Percentiles rank a stretch among this genome's conserved stretches.
phyloP scores from a whole-genome alignment of 2,888 invertebrate species.

The Lepidochrysops patricia region DNA sequence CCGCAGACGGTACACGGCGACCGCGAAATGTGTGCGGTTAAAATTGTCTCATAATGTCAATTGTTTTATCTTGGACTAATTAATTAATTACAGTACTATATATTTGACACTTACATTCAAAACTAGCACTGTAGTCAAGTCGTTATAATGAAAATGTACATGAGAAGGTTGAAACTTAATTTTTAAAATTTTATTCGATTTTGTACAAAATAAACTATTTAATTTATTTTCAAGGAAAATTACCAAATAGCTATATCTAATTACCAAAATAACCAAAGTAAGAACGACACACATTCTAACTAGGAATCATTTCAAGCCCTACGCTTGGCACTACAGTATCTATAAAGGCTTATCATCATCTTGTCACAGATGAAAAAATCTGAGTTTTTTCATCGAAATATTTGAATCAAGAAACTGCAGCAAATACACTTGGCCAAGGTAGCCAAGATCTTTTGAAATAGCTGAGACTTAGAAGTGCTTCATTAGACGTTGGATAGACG shows the following conservation, averaged over 20 bases:
- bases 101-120: not conserved
- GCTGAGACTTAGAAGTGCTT: not conserved
- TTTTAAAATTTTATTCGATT: no score
- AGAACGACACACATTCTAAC: no score
- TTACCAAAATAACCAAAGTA: no score
- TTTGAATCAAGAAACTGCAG: not conserved
- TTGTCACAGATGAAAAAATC: not conserved
- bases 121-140: not conserved
- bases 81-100: not conserved
- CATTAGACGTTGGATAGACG: not conserved
- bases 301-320: no score
- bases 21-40: slow-evolving; percentile 9
- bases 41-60: slow-evolving; percentile 5
- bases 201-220: no score
- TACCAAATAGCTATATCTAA: not conserved
- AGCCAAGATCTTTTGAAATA: not conserved
- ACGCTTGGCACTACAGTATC: no score
- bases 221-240: no score
- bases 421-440: not conserved
- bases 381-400: not conserved
- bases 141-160: no score
- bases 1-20: not conserved
- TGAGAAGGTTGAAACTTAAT: no score
- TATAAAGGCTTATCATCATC: no score
- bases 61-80: slow-evolving; percentile 5